A percentile compares a stretch with the other conserved stretches of the same genome.
phyloP scores from a whole-genome alignment of 2,113 vertebrate genomes.

The Sporophila hypoxantha region DNA sequence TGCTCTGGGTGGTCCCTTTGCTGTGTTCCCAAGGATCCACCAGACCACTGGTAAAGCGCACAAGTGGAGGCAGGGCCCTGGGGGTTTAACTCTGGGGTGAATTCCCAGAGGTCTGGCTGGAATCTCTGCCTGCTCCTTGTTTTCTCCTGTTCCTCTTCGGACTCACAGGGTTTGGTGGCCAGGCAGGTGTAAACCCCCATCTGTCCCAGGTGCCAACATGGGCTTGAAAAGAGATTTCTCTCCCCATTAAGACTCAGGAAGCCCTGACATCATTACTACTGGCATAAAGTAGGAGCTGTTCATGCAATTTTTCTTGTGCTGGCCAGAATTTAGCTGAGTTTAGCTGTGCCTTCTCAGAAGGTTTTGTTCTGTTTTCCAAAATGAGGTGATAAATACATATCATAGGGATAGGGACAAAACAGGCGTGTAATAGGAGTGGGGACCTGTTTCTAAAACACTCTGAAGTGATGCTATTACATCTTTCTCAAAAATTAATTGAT shows the following conservation, averaged over 20 bases:
- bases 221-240: not conserved
- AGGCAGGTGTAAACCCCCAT: not conserved
- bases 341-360: not conserved
- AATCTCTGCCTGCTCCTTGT: not conserved
- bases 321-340: not conserved
- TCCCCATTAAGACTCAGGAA: not conserved
- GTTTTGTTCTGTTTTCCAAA: not conserved
- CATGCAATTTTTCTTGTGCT: not conserved
- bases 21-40: not conserved
- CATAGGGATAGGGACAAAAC: not conserved
- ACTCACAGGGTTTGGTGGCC: fast-evolving
- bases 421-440: not conserved
- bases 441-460: not conserved
- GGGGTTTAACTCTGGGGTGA: not conserved
- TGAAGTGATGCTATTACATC: not conserved
- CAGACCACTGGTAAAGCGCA: not conserved
- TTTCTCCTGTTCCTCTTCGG: not conserved
- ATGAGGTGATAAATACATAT: not conserved
- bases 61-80: not conserved
- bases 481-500: not conserved
- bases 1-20: not conserved
- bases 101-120: not conserved
- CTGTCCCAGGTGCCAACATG: not conserved
- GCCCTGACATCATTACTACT: not conserved
- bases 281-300: not conserved